phyloP scores from a whole-genome alignment of 2,797 vertebrate genomes.

The Falco naumanni region DNA sequence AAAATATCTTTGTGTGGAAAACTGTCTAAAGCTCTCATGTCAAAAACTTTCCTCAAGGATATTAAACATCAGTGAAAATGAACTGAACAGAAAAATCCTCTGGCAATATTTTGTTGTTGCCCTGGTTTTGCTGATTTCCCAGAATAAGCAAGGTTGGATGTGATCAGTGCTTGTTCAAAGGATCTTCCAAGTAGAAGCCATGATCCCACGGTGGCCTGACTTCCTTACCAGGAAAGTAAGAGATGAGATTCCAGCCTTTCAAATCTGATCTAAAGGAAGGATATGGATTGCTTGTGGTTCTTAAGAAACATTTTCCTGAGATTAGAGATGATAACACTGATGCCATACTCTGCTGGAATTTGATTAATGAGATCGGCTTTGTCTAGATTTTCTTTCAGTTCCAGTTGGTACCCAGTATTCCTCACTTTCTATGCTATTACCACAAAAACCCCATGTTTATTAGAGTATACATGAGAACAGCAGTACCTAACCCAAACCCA shows the following conservation, averaged over 20 bases:
- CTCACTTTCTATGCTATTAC: background rate
- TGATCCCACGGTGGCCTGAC: background rate
- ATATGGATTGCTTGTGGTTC: background rate
- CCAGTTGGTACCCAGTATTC: background rate
- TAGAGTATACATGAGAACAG: background rate
- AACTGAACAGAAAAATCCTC: background rate
- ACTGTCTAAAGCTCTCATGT: background rate
- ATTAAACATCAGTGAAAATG: background rate
- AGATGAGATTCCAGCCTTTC: background rate
- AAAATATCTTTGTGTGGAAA: background rate
- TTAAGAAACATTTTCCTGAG: background rate
- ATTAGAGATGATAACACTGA: background rate
- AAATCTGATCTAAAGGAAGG: background rate
- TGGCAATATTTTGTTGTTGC: background rate
- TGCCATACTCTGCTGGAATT: background rate
- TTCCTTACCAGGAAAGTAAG: background rate
- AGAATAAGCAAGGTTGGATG: background rate
- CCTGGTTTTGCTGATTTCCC: background rate
- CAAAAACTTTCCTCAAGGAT: slow-evolving; percentile 2
- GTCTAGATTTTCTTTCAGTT: background rate
- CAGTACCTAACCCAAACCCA: background rate
- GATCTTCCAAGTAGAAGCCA: background rate
- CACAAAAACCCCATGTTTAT: background rate
- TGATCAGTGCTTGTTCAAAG: background rate
- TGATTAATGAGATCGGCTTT: background rate